Percentiles rank a stretch among this genome's conserved stretches.
phyloP scores from a whole-genome alignment of 2,113 vertebrate genomes.

The Notothenia rossii region DNA sequence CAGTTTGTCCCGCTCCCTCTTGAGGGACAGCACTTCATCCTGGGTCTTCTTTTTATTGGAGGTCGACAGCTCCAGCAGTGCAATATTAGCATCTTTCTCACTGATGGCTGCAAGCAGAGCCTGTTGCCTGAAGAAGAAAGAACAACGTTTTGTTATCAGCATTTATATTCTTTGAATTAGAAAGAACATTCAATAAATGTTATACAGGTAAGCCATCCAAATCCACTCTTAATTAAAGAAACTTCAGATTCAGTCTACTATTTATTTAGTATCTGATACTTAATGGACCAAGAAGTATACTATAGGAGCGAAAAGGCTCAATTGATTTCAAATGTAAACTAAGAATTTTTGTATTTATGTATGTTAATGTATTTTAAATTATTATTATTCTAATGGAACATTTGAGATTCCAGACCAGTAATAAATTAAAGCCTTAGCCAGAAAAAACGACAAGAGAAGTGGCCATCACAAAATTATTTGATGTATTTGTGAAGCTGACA shows the following conservation, averaged over 20 bases:
- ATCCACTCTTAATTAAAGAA: background rate
- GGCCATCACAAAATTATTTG: background rate
- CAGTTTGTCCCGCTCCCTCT: constrained; percentile 96
- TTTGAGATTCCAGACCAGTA: background rate
- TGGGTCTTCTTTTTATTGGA: constrained; percentile 99
- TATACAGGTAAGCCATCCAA: background rate
- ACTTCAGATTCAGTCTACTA: background rate
- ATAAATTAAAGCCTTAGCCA: background rate
- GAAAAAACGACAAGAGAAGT: background rate
- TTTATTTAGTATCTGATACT: background rate
- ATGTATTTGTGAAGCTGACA: background rate
- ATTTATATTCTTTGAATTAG: background rate
- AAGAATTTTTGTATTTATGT: background rate
- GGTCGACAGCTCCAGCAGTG: constrained; percentile 96
- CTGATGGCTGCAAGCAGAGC: constrained; percentile 98
- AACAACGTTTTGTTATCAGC: constrained; percentile 26
- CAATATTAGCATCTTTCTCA: constrained; percentile 99
- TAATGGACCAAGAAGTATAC: background rate
- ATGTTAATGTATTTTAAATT: too few species aligned
- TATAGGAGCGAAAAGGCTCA: background rate
- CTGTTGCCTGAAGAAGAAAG: constrained; percentile 89
- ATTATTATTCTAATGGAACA: too few species aligned
- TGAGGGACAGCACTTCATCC: constrained; percentile 96
- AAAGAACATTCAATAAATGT: background rate
- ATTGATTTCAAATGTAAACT: background rate